Evolutionary conservation across 2,888 invertebrate species (phyloP), one percentile per base, ranked within the genome.

Genomic region (Lochmaea capreae): DNA sequence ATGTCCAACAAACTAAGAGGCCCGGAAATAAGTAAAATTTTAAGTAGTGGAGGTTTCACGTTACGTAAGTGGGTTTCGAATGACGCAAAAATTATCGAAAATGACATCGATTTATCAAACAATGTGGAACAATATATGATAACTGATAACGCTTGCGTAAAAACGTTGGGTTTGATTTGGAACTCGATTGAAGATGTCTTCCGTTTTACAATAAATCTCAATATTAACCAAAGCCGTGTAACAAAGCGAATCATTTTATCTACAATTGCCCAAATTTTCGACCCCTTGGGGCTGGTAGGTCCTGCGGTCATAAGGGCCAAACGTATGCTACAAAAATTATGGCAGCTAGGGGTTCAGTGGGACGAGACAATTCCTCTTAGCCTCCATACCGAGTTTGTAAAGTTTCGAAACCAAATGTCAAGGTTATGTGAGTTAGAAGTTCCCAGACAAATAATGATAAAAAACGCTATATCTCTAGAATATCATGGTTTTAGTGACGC

Each of bases 11-110:
- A n/a, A n/a, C n/a, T n/a, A n/a, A n/a, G n/a, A n/a, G n/a, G 26
- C 2, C 4, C 14, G 9, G 14, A 54, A n/a, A n/a, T 54, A 14
- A 54, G 8, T n/a, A n/a, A 54, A 22, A 62, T 62, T 22, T 62
- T 62, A 39, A 42, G n/a, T 39, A 62, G n/a, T 2, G 3, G 42
- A 14, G 18, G 62, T 16, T 62, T 62, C n/a, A 2, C 62, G 39
- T 9, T 62, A 14, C 33, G 33, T n/a, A 62, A 62, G 26, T 62
- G 62, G 62, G 42, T 62, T 62, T 62, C 26, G 14, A 62, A 62
- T 33, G 62, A 62, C 16, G 4, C 4, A 33, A 33, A 33, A 33
- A 33, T 33, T 33, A 33, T 16, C 8, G 9, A n/a, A 8, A 54
- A 2, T 54, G 9, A 10, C 4, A 43, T 43, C 43, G 26, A 43